phyloP scores from a whole-genome alignment of 2,113 vertebrate genomes.

The Amphiprion ocellaris region DNA sequence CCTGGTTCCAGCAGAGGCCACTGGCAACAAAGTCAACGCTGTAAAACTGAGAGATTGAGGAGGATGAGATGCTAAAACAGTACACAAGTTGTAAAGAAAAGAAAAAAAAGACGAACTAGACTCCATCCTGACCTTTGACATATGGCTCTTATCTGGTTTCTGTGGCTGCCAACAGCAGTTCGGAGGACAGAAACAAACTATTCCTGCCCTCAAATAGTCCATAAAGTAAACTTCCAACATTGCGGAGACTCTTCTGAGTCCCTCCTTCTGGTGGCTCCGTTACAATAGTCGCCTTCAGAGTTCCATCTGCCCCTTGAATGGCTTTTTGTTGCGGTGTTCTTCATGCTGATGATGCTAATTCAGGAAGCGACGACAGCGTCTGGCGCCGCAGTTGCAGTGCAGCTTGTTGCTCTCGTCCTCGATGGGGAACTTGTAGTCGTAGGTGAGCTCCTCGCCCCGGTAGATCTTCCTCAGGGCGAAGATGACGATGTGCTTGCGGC shows the following conservation, averaged over 20 bases:
- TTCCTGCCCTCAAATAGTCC: constrained; percentile 1
- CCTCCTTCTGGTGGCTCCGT: constrained; percentile 11
- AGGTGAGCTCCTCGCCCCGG: constrained; percentile 93
- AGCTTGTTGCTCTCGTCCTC: constrained; percentile 93
- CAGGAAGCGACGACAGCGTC: constrained; percentile 90
- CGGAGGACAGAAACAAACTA: constrained; percentile 19
- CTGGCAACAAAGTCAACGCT: constrained; percentile 10
- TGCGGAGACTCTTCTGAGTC: constrained; percentile 23
- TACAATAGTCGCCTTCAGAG: background rate
- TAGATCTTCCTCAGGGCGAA: constrained; percentile 92
- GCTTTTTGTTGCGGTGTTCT: background rate
- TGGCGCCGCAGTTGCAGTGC: constrained; percentile 90
- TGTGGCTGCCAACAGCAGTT: constrained; percentile 25
- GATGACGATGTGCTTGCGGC: constrained; percentile 95
- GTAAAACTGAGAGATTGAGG: constrained; percentile 12
- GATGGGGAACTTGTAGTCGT: constrained; percentile 95
- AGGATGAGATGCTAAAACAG: constrained; percentile 12
- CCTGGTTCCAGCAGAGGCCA: constrained; percentile 41
- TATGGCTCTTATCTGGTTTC: constrained; percentile 54
- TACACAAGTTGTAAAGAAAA: background rate
- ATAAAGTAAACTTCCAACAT: constrained; percentile 32
- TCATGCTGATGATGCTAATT: constrained; percentile 79
- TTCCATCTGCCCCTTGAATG: background rate
- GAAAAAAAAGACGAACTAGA: background rate
- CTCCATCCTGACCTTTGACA: constrained; percentile 21